phyloP scores from a whole-genome alignment of 2,888 invertebrate genomes.

The Ochropleura plecta region DNA sequence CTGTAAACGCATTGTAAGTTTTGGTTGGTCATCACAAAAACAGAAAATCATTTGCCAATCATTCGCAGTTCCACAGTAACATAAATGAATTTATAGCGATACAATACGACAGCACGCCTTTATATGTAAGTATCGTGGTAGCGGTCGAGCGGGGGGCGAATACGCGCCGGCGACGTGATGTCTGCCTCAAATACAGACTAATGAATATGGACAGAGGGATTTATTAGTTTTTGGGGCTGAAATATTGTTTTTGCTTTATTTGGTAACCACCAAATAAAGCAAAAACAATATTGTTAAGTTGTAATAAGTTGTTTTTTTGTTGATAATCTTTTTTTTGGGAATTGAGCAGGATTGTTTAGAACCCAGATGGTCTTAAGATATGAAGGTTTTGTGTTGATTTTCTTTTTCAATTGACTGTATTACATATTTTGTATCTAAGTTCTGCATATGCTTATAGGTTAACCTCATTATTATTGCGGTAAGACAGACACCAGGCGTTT shows the following conservation, averaged over 20 bases:
- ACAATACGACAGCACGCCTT: constrained; percentile 36
- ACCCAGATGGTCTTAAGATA: background rate
- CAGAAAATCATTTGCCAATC: background rate
- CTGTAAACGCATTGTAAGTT: too few species aligned
- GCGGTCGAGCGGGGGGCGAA: constrained; percentile 65
- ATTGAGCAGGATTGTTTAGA: background rate
- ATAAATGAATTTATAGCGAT: constrained; percentile 33
- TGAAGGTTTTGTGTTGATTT: background rate
- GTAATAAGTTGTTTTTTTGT: background rate
- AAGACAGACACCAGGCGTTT: background rate
- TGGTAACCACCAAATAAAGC: too few species aligned
- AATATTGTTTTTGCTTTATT: constrained; percentile 40
- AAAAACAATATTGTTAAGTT: background rate
- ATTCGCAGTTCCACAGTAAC: constrained; percentile 17
- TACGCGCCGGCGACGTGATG: constrained; percentile 76
- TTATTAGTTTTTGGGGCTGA: constrained; percentile 20
- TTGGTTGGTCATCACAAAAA: too few species aligned
- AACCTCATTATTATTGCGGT: background rate
- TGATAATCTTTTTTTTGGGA: constrained; percentile 6
- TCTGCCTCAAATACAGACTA: constrained; percentile 72
- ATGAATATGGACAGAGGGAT: constrained; percentile 51
- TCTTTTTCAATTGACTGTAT: background rate
- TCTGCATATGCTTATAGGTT: background rate
- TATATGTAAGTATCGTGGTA: constrained; percentile 64
- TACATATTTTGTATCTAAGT: background rate